Conservation (phyloP, 2,888 invertebrate genomes). For the Biston betularia region DNA sequence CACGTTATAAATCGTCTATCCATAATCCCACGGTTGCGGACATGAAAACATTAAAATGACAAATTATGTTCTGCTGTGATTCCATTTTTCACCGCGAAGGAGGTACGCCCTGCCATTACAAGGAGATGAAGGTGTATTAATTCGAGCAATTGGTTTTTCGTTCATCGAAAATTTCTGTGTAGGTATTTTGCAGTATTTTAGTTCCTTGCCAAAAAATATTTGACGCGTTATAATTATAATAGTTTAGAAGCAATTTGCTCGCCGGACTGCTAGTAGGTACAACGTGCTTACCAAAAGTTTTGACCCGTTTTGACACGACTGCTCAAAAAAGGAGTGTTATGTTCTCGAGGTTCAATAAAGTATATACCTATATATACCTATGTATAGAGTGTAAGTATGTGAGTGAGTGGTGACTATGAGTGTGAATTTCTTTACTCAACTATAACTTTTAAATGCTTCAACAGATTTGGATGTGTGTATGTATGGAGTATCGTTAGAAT, state of each 20-base stretch:
- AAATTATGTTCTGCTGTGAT: constrained; percentile 73
- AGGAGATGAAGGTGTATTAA: constrained; percentile 59
- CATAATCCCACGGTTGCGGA: constrained; percentile 66
- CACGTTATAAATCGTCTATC: constrained; percentile 71
- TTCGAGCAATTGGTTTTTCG: constrained; percentile 64
- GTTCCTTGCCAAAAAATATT: background rate
- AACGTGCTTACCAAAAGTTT: too few species aligned
- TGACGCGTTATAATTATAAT: background rate
- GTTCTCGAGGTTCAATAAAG: too few species aligned
- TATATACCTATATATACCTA: background rate
- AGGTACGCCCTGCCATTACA: constrained; percentile 52
- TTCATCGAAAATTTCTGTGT: constrained; percentile 7
- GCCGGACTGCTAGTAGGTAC: background rate
- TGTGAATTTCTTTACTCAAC: background rate
- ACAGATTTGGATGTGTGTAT: too few species aligned
- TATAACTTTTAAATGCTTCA: too few species aligned
- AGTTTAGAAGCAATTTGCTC: background rate
- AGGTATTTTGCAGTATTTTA: constrained; percentile 17
- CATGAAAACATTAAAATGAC: constrained; percentile 79
- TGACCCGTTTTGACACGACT: too few species aligned
- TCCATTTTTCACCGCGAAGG: constrained; percentile 74
- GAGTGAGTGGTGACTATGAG: too few species aligned
- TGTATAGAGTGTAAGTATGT: background rate
- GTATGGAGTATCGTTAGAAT: too few species aligned
- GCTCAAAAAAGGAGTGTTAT: too few species aligned